phyloP scores from a whole-genome alignment of 2,113 vertebrate species.

The Pyrgilauda ruficollis region DNA sequence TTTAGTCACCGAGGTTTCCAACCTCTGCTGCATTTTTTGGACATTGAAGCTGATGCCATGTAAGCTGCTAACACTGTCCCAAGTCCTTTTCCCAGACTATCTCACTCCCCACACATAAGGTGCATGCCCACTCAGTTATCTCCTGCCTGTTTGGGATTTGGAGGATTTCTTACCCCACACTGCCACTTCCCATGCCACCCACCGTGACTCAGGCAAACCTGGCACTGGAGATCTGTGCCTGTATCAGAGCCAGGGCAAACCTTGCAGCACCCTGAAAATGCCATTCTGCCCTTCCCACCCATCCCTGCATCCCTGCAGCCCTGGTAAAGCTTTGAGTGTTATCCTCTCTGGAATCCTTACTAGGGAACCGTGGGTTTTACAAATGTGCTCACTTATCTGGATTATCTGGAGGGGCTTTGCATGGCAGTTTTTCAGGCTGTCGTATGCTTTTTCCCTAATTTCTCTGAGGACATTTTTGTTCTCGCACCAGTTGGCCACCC shows the following conservation, averaged over 20 bases:
- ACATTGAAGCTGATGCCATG: not conserved
- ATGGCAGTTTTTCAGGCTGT: not conserved
- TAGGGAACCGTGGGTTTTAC: not conserved
- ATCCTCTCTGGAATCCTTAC: not conserved
- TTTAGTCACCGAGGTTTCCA: not conserved
- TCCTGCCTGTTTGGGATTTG: not conserved
- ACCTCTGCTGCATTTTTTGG: not conserved
- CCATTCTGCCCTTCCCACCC: not conserved
- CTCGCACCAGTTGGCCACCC: not conserved
- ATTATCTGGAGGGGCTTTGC: not conserved
- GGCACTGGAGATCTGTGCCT: not conserved
- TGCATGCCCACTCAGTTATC: fast-evolving
- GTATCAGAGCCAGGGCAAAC: not conserved
- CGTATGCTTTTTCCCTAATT: not conserved
- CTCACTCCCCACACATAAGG: fast-evolving
- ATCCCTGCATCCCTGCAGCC: not conserved
- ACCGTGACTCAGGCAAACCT: not conserved
- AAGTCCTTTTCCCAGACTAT: not conserved
- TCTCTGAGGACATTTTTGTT: not conserved
- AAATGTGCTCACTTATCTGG: not conserved
- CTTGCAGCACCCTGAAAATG: not conserved
- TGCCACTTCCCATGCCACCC: fast-evolving
- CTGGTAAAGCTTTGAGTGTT: not conserved
- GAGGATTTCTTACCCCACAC: not conserved
- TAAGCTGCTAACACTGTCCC: not conserved